Percentiles rank a stretch among this genome's conserved stretches.
Evolutionary conservation across 2,797 vertebrate genomes (phyloP).

Genomic region (Leuciscus waleckii): DNA sequence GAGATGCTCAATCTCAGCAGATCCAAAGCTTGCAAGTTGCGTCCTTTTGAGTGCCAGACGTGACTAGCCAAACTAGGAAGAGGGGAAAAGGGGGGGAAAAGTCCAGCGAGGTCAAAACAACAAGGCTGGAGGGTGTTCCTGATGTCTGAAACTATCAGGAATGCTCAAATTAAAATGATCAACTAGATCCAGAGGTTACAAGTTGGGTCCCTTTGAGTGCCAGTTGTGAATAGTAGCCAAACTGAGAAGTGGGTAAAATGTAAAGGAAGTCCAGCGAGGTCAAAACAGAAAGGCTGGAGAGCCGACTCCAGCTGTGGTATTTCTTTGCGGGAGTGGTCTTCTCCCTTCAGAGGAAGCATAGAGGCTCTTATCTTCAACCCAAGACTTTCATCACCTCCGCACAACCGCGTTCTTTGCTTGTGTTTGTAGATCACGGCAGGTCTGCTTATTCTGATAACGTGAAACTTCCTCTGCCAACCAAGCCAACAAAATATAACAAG

Average conservation of each 20-base stretch:
- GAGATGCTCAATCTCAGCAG: background rate
- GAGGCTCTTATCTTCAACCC: constrained; percentile 72
- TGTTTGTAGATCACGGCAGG: constrained; percentile 43
- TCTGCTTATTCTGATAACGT: constrained; percentile 56
- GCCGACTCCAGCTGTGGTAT: background rate
- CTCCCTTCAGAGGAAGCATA: constrained; percentile 70
- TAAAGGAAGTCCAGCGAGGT: background rate
- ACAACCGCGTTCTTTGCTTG: constrained; percentile 48
- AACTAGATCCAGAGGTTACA: background rate
- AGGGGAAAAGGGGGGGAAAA: background rate
- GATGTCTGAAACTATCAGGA: background rate
- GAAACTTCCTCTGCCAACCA: constrained; percentile 17
- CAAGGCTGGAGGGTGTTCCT: background rate
- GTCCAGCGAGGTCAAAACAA: background rate
- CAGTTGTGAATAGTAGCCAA: background rate
- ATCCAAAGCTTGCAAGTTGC: background rate
- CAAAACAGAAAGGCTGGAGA: background rate
- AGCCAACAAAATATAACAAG: constrained; percentile 7
- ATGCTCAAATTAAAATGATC: background rate
- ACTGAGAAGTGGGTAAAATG: background rate
- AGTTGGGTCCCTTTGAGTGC: background rate
- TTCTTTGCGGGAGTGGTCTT: constrained; percentile 52
- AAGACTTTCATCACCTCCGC: constrained; percentile 69
- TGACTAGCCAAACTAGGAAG: background rate
- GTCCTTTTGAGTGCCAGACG: background rate